Evolutionary conservation across 2,797 vertebrate genomes (phyloP), one percentile per base, ranked within the genome.

Genomic region (Chelon auratus): DNA sequence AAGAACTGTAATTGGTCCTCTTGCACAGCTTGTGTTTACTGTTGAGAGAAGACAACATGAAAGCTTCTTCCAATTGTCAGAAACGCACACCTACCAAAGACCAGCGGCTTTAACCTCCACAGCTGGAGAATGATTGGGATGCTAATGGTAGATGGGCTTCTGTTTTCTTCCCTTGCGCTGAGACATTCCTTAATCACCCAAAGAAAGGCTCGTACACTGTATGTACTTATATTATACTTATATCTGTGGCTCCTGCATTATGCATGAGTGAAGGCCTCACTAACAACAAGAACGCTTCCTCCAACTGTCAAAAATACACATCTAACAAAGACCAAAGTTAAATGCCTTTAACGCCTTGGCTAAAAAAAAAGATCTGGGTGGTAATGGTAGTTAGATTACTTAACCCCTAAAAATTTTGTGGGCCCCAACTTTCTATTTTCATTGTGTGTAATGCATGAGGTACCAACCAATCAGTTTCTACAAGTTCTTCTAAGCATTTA

Each of bases 21-120:
- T 20, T 40, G 11, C 9, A 22, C 3, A 12, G 6, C 26, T 75
- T 62, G 36, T 37, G 11, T 58, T 50, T 30, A 50, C 33, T 76
- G 30, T 33, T 50, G n/a, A 24, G n/a, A 20, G 24, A 69, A 39
- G 14, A 22, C 13, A 62, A 45, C n/a, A 53, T 10, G 43, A 57
- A 24, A 33, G 1, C 36, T 33, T 69, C 18, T 59, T 51, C 30
- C 30, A 33, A 40, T 71, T 47, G 20, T 33, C 39, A 48, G 12
- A 52, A 54, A 48, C 17, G 47, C 18, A 48, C 9, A 17, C 22
- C 14, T 37, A 9, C 22, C 61, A 36, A 45, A 36, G 36, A 7
- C 17, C 2, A 36, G 5, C 33, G 18, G 8, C n/a, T n/a, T 30
- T 13, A 30, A 53, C 13, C 14, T 14, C 12, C 8, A 1, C 24